Conservation (phyloP, 2,113 vertebrate species). For the Corythoichthys intestinalis region DNA sequence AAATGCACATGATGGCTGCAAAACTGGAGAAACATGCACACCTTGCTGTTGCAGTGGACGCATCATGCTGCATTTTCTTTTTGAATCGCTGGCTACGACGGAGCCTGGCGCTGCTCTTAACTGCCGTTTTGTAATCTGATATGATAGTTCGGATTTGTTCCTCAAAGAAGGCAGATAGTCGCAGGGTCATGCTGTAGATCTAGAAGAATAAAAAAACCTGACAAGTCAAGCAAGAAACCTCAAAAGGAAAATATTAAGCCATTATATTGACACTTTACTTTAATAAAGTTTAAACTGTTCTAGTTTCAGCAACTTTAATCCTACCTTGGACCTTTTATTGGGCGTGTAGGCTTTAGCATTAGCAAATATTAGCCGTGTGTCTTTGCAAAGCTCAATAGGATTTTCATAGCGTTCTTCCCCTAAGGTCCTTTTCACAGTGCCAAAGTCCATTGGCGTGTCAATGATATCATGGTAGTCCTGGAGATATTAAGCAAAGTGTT, state of each 20-base stretch:
- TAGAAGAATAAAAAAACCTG: constrained; percentile 38
- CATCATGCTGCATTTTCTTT: constrained; percentile 74
- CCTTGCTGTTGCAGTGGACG: constrained; percentile 59
- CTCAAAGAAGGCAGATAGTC: constrained; percentile 90
- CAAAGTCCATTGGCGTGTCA: constrained; percentile 93
- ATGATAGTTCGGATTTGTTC: constrained; percentile 87
- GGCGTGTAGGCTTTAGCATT: constrained; percentile 96
- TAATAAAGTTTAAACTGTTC: background rate
- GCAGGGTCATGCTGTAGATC: constrained; percentile 98
- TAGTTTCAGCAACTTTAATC: background rate
- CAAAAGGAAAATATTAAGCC: background rate
- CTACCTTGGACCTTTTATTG: constrained; percentile 95
- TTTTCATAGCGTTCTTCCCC: constrained; percentile 86
- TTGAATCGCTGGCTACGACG: constrained; percentile 82
- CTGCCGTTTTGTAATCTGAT: constrained; percentile 86
- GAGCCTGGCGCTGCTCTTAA: constrained; percentile 84
- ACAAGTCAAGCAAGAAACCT: background rate
- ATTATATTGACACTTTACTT: background rate
- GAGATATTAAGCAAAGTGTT: constrained; percentile 21
- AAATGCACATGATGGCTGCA: background rate
- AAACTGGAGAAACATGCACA: constrained; percentile 9
- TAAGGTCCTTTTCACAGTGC: constrained; percentile 81
- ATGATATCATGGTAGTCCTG: constrained; percentile 93
- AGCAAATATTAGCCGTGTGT: constrained; percentile 89
- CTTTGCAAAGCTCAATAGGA: constrained; percentile 91